Conservation (phyloP, 2,888 invertebrate genomes). For the Acronicta alni region DNA sequence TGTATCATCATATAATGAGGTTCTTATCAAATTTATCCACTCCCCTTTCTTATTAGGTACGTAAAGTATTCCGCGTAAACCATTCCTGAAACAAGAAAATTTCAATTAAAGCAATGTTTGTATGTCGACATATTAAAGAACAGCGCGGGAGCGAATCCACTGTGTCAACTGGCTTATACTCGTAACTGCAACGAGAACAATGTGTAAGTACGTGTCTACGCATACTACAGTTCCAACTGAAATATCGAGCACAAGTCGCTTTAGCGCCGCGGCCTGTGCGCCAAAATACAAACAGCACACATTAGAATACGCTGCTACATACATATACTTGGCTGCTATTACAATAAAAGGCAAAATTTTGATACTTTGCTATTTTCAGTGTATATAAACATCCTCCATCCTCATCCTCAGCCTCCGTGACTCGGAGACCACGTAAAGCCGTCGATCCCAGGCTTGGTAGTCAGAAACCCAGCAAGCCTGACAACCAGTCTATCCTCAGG, state of each 20-base stretch:
- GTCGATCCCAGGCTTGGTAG: no score
- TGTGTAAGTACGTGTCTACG: conserved; percentile 53
- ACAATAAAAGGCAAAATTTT: no score
- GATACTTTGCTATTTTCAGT: no score
- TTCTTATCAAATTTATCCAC: not conserved
- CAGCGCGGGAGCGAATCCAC: conserved; percentile 21
- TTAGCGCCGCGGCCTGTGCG: conserved; percentile 9
- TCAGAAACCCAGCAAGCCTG: no score
- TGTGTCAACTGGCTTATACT: conserved; percentile 47
- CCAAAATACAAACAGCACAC: conserved; percentile 28
- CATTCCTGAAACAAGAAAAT: conserved; percentile 12
- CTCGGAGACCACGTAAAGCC: no score
- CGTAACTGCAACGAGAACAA: conserved; percentile 51
- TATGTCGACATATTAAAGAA: conserved; percentile 42
- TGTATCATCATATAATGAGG: not conserved
- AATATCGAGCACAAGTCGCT: conserved; percentile 41
- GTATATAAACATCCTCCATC: no score
- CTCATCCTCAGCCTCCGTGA: no score
- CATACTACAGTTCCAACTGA: conserved; percentile 44
- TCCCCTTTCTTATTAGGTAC: not conserved
- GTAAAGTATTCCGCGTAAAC: not conserved
- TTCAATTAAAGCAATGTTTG: conserved; percentile 37
- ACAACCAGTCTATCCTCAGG: no score
- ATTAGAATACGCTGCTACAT: conserved; percentile 28
- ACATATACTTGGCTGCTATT: not conserved